Evolutionary conservation across 2,888 invertebrate species (phyloP).

Genomic region (Drosophila kanekoi): DNA sequence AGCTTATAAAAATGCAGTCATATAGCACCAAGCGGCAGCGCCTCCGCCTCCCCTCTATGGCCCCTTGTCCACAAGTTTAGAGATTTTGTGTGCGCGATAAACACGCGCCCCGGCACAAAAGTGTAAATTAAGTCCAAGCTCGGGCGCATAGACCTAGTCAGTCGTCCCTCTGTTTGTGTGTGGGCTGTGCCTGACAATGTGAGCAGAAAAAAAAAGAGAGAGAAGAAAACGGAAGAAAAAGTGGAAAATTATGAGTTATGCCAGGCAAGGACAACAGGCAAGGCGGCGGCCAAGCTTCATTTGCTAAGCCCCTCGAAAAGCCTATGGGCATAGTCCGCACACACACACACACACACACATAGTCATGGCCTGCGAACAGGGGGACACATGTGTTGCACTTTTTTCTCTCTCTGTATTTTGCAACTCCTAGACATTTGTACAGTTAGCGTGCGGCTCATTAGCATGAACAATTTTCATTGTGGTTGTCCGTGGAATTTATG

Average conservation of each 20-base stretch:
- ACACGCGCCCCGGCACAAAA: slow-evolving; percentile 80
- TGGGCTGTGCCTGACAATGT: slow-evolving; percentile 49
- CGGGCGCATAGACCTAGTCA: slow-evolving; percentile 47
- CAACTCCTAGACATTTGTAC: slow-evolving; percentile 61
- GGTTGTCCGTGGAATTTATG: slow-evolving; percentile 68
- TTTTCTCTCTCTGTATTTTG: slow-evolving; percentile 11
- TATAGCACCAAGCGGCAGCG: slow-evolving; percentile 50
- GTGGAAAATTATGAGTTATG: slow-evolving; percentile 77
- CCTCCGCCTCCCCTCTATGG: neutral
- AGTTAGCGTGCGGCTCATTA: slow-evolving; percentile 79
- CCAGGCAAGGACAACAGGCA: slow-evolving; percentile 70
- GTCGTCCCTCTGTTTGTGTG: slow-evolving; percentile 46
- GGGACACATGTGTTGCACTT: slow-evolving; percentile 38
- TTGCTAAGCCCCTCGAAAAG: slow-evolving; percentile 63
- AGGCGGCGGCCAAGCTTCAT: slow-evolving; percentile 68
- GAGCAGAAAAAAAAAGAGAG: neutral
- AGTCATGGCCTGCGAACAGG: slow-evolving; percentile 17
- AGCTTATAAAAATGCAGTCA: slow-evolving; percentile 81
- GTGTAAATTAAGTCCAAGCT: slow-evolving; percentile 79
- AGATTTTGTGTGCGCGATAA: slow-evolving; percentile 80
- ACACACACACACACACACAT: too few species aligned
- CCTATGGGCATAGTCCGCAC: slow-evolving; percentile 17
- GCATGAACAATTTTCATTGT: slow-evolving; percentile 71
- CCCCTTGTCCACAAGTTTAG: slow-evolving; percentile 53
- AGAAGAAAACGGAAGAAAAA: slow-evolving; percentile 19